Base-by-base conservation (phyloP, 1,140 invertebrate genomes). In the Tetragonula clypearis region DNA sequence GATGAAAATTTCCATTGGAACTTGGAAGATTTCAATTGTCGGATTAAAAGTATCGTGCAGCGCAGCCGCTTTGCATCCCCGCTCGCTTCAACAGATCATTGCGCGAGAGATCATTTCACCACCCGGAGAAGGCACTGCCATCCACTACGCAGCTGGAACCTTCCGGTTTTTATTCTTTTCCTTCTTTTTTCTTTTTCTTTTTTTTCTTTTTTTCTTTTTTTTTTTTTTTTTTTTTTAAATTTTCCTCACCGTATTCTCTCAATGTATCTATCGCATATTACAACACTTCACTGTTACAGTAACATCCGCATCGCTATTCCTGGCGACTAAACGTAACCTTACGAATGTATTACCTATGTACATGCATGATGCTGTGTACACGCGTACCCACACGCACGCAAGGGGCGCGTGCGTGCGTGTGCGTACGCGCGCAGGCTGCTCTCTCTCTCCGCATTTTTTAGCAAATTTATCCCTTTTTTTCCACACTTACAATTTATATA, bases 281-380 rank as follows among this genome's bases (percentile, higher is more conserved):
- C 73, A 68, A 87, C 73, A 68, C 49, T 58, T 80, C 86, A 53
- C 72, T 79, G 65, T 90, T 86, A 88, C 65, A 90, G 79, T 87
- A 88, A 84, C 85, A 90, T 90, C 73, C 86, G 85, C 71, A 82
- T 90, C 80, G 78, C 84, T 88, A 90, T 82, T 86, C 26, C 56
- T 87, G 88, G 86, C 82, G 82, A 87, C 86, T 90, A 89, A 90
- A 90, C 87, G 88, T 90, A 90, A 87, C 58, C 77, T 90, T 87
- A 79, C 65, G 77, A 83, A 58, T 90, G 79, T 89, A 81, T 82
- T 86, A 80, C 78, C 73, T 90, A 90, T 90, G 60, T 87, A 78
- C 75, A 79, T 65, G 58, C 56, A 80, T 62, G 56, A 80, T 62
- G 56, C 30, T 35, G 53, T 77, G 73, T 76, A 41, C 49, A 26